Percentiles rank a stretch among this genome's conserved stretches.
These are phyloP conservation scores for Epizoanthus scotinus DNA, from an alignment of 92 coral and sea anemone genomes.

Conservation along the genomic window DNA sequence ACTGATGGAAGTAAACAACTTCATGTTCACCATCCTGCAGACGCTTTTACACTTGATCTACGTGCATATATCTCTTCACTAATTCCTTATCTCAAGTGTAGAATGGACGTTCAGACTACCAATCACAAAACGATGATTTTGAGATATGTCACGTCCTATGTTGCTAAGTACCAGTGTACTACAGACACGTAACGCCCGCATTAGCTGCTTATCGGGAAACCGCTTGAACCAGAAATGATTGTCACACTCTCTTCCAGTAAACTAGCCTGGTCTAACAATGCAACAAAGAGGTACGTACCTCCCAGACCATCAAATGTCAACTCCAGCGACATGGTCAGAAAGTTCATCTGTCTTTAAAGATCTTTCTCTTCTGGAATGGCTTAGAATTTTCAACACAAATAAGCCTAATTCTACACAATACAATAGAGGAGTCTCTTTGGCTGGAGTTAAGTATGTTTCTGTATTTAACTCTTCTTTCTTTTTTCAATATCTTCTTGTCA, in stretches of 20 bases:
- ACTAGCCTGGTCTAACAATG: not conserved
- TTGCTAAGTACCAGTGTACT: slow-evolving; percentile 6
- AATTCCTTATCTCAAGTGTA: slow-evolving; percentile 2
- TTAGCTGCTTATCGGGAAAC: too few species aligned
- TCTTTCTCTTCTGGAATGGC: not conserved
- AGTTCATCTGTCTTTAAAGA: too few species aligned
- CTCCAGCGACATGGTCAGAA: not conserved
- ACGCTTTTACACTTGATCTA: slow-evolving; percentile 16
- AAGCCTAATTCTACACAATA: not conserved
- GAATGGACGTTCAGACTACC: slow-evolving; percentile 31
- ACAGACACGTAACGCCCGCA: not conserved
- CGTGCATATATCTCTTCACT: slow-evolving; percentile 26
- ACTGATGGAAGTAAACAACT: not conserved
- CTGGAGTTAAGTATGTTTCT: slow-evolving; percentile 42
- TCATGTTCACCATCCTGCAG: slow-evolving; percentile 23
- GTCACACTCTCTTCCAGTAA: not conserved
- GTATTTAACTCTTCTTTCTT: slow-evolving; percentile 33
- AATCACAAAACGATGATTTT: slow-evolving; percentile 14
- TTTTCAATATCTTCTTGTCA: slow-evolving; percentile 29
- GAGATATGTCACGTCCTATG: slow-evolving; percentile 26
- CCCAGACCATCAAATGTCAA: not conserved
- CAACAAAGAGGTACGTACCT: not conserved
- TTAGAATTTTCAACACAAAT: not conserved
- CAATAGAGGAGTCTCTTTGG: slow-evolving; percentile 9
- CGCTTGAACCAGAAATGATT: not conserved